Evolutionary conservation across 1,140 invertebrate species (phyloP).

Genomic region (Melanaphis sacchari): DNA sequence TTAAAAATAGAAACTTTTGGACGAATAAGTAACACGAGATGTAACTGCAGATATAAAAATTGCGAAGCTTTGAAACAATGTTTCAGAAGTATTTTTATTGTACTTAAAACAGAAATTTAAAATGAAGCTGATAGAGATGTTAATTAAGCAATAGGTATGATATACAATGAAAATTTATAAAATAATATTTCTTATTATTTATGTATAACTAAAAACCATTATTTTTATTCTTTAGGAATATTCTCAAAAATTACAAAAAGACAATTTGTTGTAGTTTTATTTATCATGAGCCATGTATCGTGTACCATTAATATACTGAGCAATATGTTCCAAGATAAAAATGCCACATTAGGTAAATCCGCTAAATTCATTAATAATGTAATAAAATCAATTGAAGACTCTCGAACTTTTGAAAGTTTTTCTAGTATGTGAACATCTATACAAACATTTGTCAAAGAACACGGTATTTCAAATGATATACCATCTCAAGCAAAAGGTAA

Average conservation of each 20-base stretch:
- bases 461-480: not conserved
- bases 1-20: not conserved
- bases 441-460: conserved; percentile 10
- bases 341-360: not conserved
- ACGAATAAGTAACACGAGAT: not conserved
- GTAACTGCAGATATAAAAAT: not conserved
- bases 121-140: conserved; percentile 40
- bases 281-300: conserved; percentile 6
- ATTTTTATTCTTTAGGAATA: conserved; percentile 25
- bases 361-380: too few species aligned
- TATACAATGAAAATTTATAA: not conserved
- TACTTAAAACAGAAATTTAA: conserved; percentile 3
- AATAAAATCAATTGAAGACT: not conserved
- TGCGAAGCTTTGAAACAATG: conserved; percentile 23
- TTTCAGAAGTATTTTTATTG: conserved; percentile 27
- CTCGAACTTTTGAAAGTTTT: not conserved
- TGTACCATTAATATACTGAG: conserved; percentile 3
- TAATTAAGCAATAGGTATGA: conserved; percentile 22
- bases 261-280: conserved; percentile 33
- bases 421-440: not conserved
- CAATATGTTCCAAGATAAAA: not conserved
- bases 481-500: conserved; percentile 5
- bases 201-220: not conserved
- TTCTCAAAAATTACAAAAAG: conserved; percentile 37
- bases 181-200: conserved; percentile 13